phyloP scores from a whole-genome alignment of 2,888 invertebrate species.

The Epinotia brunnichana region DNA sequence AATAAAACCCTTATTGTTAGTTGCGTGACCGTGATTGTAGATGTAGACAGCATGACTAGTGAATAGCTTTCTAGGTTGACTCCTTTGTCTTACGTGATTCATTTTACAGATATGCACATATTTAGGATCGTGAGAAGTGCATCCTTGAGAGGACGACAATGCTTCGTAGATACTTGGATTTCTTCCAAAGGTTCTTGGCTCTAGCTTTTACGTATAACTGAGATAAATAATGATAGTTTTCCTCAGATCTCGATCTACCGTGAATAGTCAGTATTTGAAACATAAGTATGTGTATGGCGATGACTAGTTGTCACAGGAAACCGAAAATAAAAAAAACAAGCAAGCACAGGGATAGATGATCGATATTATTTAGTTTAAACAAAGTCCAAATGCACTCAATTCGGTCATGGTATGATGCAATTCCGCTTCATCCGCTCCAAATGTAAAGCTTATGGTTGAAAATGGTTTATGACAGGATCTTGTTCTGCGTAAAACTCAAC shows the following conservation, averaged over 20 bases:
- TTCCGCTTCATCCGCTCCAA: constrained; percentile 40
- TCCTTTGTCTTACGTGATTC: constrained; percentile 27
- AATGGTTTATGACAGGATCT: constrained; percentile 67
- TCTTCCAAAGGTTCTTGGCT: constrained; percentile 65
- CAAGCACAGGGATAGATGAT: constrained; percentile 60
- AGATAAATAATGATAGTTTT: constrained; percentile 29
- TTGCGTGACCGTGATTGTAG: constrained; percentile 29
- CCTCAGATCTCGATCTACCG: constrained; percentile 23
- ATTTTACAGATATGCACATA: constrained; percentile 31
- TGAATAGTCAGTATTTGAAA: constrained; percentile 27
- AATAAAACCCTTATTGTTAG: constrained; percentile 34
- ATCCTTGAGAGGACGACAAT: constrained; percentile 51
- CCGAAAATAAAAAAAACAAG: constrained; percentile 49
- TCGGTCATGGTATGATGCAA: constrained; percentile 38
- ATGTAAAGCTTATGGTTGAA: constrained; percentile 65
- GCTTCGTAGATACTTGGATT: constrained; percentile 59
- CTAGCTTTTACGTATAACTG: constrained; percentile 50
- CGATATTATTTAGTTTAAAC: constrained; percentile 23
- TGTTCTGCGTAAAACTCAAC: constrained; percentile 71
- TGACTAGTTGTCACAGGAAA: constrained; percentile 37
- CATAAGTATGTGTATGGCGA: constrained; percentile 28
- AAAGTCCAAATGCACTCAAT: constrained; percentile 33
- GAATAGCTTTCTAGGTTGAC: constrained; percentile 21
- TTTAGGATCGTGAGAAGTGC: constrained; percentile 49
- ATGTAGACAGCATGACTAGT: constrained; percentile 29